Evolutionary conservation across 2,888 invertebrate genomes (phyloP), one percentile per base, ranked within the genome.

Genomic region (Tetragnatha montana): DNA sequence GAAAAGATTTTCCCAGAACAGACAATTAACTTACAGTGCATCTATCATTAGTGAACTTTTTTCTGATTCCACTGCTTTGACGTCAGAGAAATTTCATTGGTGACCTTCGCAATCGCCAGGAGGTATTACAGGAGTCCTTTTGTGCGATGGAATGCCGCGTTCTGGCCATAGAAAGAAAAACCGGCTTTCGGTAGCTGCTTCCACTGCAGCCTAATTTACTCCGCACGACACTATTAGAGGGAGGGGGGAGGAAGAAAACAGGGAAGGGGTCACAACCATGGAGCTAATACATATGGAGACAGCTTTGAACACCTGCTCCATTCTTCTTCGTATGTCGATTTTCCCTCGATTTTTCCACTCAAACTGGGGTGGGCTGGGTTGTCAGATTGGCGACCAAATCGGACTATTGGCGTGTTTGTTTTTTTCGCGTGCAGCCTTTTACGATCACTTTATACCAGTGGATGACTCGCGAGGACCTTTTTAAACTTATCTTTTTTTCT

Each of bases 31-130:
- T 87, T 81, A 80, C 87, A 87, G 80, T 70, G 73, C 68, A 71
- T 85, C 71, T 74, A 71, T 85, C 71, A 85, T 85, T 85, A 85
- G 85, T 1, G 35, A 68, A 47, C 70, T 76, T 76, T 76, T 82
- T 82, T 78, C 47, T 47, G 17, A 73, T 83, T 88, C 83, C 73
- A 22, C 17, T 60, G 60, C 71, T 80, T n/a, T 89, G 75, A 85
- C 89, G 81, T 89, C 89, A 74, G 51, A 14, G 69, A 60, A 78
- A 80, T 71, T 73, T 81, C 73, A 73, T 74, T 79, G 74, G 78
- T 87, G 89, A 87, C 89, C 89, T 90, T 90, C 89, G 50, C 75
- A 80, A 87, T 79, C 83, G 89, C 82, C 89, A 83, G 35, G 35
- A 60, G 89, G 89, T 82, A 87, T 79, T 79, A 80, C 89, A 68